A percentile compares a stretch with the other conserved stretches of the same genome.
phyloP scores from a whole-genome alignment of 2,113 vertebrate genomes.

The Irena cyanogastra region DNA sequence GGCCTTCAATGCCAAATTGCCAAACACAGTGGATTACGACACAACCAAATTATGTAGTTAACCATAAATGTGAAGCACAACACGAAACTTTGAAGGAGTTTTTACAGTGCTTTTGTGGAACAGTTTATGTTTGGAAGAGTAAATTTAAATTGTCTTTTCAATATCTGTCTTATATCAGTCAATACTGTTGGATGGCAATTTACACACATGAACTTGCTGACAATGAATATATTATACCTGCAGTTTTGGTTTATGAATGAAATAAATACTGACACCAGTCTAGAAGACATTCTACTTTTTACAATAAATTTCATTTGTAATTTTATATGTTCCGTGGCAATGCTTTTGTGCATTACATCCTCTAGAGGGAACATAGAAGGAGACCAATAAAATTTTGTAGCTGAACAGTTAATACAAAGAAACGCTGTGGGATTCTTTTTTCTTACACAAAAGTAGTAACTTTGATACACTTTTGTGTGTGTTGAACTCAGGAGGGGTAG shows the following conservation, averaged over 20 bases:
- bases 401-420: constrained; percentile 97
- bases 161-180: constrained; percentile 82
- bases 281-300: constrained; percentile 84
- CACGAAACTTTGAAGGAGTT: constrained; percentile 72
- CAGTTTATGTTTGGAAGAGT: constrained; percentile 82
- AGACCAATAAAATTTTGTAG: constrained; percentile 97
- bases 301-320: constrained; percentile 94
- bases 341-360: constrained; percentile 93
- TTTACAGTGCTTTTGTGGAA: constrained; percentile 83
- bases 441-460: constrained; percentile 63
- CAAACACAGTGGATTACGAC: constrained; percentile 92
- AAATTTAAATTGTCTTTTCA: constrained; percentile 83
- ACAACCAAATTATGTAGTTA: constrained; percentile 98
- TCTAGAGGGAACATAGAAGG: constrained; percentile 87
- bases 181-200: constrained; percentile 77
- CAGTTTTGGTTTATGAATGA: constrained; percentile 80
- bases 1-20: constrained; percentile 89
- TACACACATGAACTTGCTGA: constrained; percentile 78
- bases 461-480: constrained; percentile 42
- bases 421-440: constrained; percentile 76
- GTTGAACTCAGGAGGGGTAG: background rate
- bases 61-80: constrained; percentile 83
- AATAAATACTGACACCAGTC: constrained; percentile 84
- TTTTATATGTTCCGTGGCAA: constrained; percentile 96
- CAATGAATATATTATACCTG: constrained; percentile 78